Percentiles rank a stretch among this genome's conserved stretches.
These are phyloP conservation scores for Lampropteryx suffumata DNA, from an alignment of 2,888 invertebrate species.

Conservation along the genomic window DNA sequence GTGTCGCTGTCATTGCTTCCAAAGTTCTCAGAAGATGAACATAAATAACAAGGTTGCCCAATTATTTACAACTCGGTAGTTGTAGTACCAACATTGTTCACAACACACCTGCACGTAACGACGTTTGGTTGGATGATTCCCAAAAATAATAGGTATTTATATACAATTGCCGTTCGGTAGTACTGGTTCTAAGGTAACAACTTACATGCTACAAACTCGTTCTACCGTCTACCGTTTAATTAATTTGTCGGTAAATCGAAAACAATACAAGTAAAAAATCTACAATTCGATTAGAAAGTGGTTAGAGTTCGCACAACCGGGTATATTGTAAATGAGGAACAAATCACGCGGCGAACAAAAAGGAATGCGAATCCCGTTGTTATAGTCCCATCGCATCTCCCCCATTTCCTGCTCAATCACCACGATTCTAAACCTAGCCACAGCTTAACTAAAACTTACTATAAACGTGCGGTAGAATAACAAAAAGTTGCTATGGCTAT, in stretches of 20 bases:
- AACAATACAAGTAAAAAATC: too few relatives aligned
- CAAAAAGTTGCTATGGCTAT: neutral
- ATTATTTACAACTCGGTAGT: neutral
- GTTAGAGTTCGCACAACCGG: neutral
- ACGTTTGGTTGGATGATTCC: too few relatives aligned
- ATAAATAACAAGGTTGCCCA: slow-evolving; percentile 10
- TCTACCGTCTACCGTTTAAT: too few relatives aligned
- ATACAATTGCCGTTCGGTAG: too few relatives aligned
- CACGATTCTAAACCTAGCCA: slow-evolving; percentile 41
- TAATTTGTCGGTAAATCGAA: too few relatives aligned
- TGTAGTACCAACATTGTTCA: too few relatives aligned
- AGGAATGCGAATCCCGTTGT: slow-evolving; percentile 64
- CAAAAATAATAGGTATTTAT: too few relatives aligned
- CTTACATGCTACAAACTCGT: too few relatives aligned
- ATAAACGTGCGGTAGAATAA: neutral
- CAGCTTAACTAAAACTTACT: neutral
- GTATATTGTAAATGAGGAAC: neutral
- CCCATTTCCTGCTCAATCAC: slow-evolving; percentile 55
- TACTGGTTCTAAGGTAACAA: too few relatives aligned
- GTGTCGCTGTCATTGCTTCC: slow-evolving; percentile 17
- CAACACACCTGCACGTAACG: too few relatives aligned
- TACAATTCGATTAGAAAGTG: neutral
- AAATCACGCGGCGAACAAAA: slow-evolving; percentile 24
- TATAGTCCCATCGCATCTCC: slow-evolving; percentile 45
- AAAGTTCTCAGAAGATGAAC: slow-evolving; percentile 16